A percentile compares a stretch with the other conserved stretches of the same genome.
phyloP scores from a whole-genome alignment of 2,797 vertebrate genomes.

The Propithecus perrieri region DNA sequence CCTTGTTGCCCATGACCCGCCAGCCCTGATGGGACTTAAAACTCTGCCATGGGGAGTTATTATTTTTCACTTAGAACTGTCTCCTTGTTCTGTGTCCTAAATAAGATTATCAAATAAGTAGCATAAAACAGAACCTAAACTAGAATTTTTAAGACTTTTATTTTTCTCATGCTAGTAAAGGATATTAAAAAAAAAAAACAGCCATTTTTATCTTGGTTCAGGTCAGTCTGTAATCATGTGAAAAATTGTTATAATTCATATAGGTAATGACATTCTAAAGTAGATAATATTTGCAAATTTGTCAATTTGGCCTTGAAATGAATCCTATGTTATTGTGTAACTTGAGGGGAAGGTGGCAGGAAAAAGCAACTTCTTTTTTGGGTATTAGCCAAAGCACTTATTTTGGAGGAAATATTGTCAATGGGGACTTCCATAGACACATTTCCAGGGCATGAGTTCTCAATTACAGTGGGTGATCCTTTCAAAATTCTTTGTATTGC shows the following conservation, averaged over 20 bases:
- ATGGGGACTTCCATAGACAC: not conserved
- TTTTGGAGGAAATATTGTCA: not conserved
- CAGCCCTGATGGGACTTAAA: not conserved
- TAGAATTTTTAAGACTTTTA: not conserved
- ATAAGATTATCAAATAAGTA: not conserved
- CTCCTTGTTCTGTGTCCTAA: not conserved
- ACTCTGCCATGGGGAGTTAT: not conserved
- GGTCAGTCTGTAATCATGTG: not conserved
- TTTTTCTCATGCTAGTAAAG: not conserved
- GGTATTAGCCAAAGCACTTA: not conserved
- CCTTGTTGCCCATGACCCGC: not conserved
- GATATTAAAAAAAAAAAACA: not conserved
- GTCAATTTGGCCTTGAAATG: not conserved
- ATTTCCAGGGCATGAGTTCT: not conserved
- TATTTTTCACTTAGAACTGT: not conserved
- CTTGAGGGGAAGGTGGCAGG: not conserved
- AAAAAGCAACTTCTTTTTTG: not conserved
- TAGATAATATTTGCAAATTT: not conserved
- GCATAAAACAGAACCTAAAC: not conserved
- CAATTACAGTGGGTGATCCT: not conserved
- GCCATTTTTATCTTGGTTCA: not conserved
- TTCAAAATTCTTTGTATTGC: not conserved
- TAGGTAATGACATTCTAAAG: not conserved
- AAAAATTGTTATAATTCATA: not conserved
- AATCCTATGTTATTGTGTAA: not conserved